Percentiles rank a stretch among this genome's conserved stretches.
Conservation (phyloP, 2,888 invertebrate species). For the Philopedon plagiatum region DNA sequence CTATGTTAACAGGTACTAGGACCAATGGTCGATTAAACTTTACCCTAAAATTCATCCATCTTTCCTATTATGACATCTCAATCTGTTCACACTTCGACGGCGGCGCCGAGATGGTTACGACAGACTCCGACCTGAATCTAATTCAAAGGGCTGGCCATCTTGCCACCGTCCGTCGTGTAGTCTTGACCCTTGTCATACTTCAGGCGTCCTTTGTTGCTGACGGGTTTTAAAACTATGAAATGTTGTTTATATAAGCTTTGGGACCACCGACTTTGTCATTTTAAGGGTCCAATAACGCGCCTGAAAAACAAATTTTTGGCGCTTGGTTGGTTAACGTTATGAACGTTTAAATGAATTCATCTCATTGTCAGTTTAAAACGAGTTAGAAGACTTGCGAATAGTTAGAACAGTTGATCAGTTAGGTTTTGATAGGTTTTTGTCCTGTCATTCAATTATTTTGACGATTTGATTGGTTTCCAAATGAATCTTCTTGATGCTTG, state of each 20-base stretch:
- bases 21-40: constrained; percentile 17
- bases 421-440: no score
- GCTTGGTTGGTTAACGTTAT: no score
- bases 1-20: constrained; percentile 17
- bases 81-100: constrained; percentile 37
- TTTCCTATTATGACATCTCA: constrained; percentile 34
- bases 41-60: constrained; percentile 29
- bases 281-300: background rate
- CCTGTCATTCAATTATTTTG: no score
- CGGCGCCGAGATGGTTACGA: constrained; percentile 27
- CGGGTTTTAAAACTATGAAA: constrained; percentile 29
- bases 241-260: constrained; percentile 18
- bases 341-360: no score
- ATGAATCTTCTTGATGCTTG: no score
- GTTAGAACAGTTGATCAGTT: no score
- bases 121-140: constrained; percentile 27
- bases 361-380: no score
- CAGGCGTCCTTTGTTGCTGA: constrained; percentile 25
- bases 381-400: no score
- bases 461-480: no score
- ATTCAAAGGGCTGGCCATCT: constrained; percentile 23
- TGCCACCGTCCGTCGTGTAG: constrained; percentile 18
- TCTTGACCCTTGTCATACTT: constrained; percentile 30
- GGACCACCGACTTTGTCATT: constrained; percentile 15
- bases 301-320: no score